Evolutionary conservation across 2,888 invertebrate genomes (phyloP), one percentile per base, ranked within the genome.

Genomic region (Lissonota sp.): DNA sequence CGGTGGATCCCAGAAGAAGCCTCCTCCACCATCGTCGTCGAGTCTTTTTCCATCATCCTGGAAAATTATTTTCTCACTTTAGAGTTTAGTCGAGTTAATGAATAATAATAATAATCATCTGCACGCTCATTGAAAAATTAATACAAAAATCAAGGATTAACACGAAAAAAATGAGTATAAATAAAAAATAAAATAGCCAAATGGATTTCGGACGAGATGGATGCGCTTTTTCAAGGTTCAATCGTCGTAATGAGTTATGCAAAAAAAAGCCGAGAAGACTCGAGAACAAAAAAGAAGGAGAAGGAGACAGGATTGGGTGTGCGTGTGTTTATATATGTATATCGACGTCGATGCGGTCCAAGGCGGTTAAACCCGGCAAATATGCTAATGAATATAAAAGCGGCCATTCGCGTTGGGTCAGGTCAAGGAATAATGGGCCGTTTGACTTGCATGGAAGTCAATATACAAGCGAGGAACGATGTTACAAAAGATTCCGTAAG

Each of bases 401-500:
- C 86, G 87, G 88, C 82, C 85, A 26, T 88, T 85, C 40, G 51
- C 87, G 88, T 91, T 92, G 88, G 91, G 90, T 91, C 91, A 90
- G 92, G 91, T 92, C 91, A 91, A 92, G 91, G 90, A 91, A 92
- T 92, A 92, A 92, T 92, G 87, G 85, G 85, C 90, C 89, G 89
- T 91, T 91, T 91, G 91, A 91, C 91, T 92, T 91, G 90, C 91
- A 91, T 90, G 62, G 73, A 44, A 39, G 42, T 67, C 46, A 8
- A 37, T 42, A 46, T 46, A 26, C 26, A 26, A 26, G 84, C 81
- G 80, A 83, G 51, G 42, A 51, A 64, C 63, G 71, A 82, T 62
- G 72, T 83, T 87, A 90, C 89, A 88, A 88, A 90, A 88, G 86
- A 86, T 83, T 80, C 49, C 0, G 14, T 57, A 55, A 26, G 42